These are phyloP conservation scores for Timandra comae DNA, from an alignment of 2,888 invertebrate species.

Conservation along the genomic window DNA sequence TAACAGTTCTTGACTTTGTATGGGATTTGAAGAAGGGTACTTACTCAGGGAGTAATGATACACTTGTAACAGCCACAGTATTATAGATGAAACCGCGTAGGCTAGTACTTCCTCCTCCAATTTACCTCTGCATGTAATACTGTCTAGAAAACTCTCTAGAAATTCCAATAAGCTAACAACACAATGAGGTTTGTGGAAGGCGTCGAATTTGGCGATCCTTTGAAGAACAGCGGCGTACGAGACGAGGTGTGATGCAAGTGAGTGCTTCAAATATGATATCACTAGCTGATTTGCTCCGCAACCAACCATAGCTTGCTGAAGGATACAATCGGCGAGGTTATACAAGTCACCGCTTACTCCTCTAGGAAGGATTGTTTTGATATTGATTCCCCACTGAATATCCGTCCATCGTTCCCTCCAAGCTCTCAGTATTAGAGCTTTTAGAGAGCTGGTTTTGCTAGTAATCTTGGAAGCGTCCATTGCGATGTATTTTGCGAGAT, in stretches of 20 bases:
- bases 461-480: slow-evolving; percentile 88
- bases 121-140: slow-evolving; percentile 84
- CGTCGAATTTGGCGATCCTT: slow-evolving; percentile 92
- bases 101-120: slow-evolving; percentile 92
- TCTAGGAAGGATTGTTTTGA: slow-evolving; percentile 92
- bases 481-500: too few relatives aligned
- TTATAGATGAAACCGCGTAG: slow-evolving; percentile 87
- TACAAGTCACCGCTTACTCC: slow-evolving; percentile 97
- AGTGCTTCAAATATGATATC: slow-evolving; percentile 94
- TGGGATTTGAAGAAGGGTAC: slow-evolving; percentile 60
- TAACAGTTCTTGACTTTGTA: slow-evolving; percentile 78
- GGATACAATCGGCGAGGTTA: slow-evolving; percentile 93
- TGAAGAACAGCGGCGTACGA: slow-evolving; percentile 93
- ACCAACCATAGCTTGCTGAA: slow-evolving; percentile 95
- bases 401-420: slow-evolving; percentile 98
- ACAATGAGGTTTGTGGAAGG: slow-evolving; percentile 91
- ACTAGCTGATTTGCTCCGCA: slow-evolving; percentile 94
- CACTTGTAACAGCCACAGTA: slow-evolving; percentile 88
- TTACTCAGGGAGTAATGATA: slow-evolving; percentile 73
- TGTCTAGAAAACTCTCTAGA: slow-evolving; percentile 81
- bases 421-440: slow-evolving; percentile 87
- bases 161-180: slow-evolving; percentile 91
- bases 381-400: slow-evolving; percentile 96
- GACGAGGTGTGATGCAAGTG: slow-evolving; percentile 91
- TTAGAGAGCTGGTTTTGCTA: slow-evolving; percentile 88